Percentiles rank a stretch among this genome's conserved stretches.
These are phyloP conservation scores for Oriolus oriolus DNA, from an alignment of 2,113 vertebrate species.

Conservation along the genomic window DNA sequence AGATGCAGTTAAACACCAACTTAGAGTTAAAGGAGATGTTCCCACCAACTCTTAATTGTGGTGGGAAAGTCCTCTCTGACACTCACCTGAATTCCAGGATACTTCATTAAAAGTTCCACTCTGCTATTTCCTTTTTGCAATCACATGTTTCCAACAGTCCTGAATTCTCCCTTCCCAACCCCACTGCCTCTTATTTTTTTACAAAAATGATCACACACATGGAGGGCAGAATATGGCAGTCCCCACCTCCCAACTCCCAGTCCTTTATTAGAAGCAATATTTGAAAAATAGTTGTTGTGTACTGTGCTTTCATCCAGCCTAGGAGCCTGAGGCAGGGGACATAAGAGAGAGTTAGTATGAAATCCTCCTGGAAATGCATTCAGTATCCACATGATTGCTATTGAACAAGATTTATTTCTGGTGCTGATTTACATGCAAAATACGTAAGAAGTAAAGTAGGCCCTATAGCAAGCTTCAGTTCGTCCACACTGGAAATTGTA, in stretches of 20 bases:
- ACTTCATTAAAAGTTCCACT: conserved; percentile 23
- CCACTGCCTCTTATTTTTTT: background rate
- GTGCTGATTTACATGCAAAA: conserved; percentile 34
- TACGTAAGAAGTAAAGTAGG: background rate
- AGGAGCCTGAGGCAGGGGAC: conserved; percentile 53
- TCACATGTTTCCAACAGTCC: background rate
- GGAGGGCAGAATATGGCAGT: background rate
- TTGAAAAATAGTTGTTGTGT: conserved; percentile 21
- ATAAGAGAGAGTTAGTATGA: conserved; percentile 56
- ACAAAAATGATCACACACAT: background rate
- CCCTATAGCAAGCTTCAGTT: conserved; percentile 7
- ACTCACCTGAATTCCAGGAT: conserved; percentile 50
- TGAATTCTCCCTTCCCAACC: conserved; percentile 9
- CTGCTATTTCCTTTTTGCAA: conserved; percentile 12
- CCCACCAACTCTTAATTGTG: background rate
- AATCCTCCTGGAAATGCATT: conserved; percentile 45
- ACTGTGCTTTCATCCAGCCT: conserved; percentile 47
- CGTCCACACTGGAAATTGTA: conserved; percentile 32
- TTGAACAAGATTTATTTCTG: background rate
- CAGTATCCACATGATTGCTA: background rate
- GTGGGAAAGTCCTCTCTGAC: background rate
- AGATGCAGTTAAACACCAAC: background rate
- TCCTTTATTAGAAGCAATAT: conserved; percentile 25
- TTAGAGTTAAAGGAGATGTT: background rate
- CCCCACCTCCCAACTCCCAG: conserved; percentile 19